These are phyloP conservation scores for Halisarca cf. caerulea DNA, from an alignment of 37 sponge, comb jelly and placozoan species.

Conservation along the genomic window DNA sequence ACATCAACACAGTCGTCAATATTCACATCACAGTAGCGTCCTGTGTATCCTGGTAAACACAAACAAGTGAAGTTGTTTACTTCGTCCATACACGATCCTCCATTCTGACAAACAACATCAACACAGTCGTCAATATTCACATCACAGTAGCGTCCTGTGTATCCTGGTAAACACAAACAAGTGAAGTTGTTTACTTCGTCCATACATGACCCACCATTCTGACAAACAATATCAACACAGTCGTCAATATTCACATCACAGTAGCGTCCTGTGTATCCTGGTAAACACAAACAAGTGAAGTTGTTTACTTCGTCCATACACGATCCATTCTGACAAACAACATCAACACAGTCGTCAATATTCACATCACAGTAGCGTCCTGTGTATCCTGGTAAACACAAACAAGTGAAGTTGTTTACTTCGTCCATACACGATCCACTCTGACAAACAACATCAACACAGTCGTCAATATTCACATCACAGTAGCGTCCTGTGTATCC, in stretches of 20 bases:
- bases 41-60: constrained; percentile 51
- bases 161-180: not conserved
- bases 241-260: constrained; percentile 36
- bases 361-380: constrained; percentile 59
- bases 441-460: not conserved
- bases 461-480: constrained; percentile 6
- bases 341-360: not conserved
- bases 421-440: not conserved
- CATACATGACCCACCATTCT: constrained; percentile 25
- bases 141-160: constrained; percentile 17
- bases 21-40: constrained; percentile 55
- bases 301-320: constrained; percentile 40
- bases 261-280: constrained; percentile 44
- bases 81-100: constrained; percentile 54
- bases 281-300: constrained; percentile 24
- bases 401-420: constrained; percentile 42
- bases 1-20: constrained; percentile 40
- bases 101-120: constrained; percentile 49
- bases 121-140: not conserved
- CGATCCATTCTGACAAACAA: constrained; percentile 49
- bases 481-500: constrained; percentile 25
- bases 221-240: constrained; percentile 21
- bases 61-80: constrained; percentile 42
- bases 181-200: constrained; percentile 13
- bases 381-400: constrained; percentile 43